Evolutionary conservation across 64 coral and sea anemone species (phyloP).

Genomic region (Orbicella faveolata): DNA sequence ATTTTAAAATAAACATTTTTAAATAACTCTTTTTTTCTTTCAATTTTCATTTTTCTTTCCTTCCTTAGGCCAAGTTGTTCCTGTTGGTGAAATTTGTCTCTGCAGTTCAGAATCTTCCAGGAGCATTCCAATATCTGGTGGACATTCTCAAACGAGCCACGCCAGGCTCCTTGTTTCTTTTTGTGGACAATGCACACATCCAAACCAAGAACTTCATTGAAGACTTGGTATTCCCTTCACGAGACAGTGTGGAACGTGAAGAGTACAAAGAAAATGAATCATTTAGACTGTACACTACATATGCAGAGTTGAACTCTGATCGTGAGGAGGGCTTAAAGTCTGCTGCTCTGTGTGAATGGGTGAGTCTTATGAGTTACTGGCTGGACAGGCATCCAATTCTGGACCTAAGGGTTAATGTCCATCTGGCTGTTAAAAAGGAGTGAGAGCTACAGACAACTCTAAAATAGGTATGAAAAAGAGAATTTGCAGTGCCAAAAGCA

Average conservation of each 20-base stretch:
- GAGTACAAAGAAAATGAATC: conserved; percentile 72
- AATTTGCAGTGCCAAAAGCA: neutral
- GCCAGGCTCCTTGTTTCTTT: conserved; percentile 85
- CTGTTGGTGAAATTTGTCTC: conserved; percentile 95
- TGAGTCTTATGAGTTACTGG: conserved; percentile 87
- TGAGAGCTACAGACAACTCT: conserved; percentile 1
- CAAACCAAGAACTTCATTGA: conserved; percentile 94
- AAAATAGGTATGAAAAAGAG: neutral
- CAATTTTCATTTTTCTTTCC: neutral
- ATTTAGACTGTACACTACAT: conserved; percentile 90
- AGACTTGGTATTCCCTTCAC: conserved; percentile 85
- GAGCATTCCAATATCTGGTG: conserved; percentile 68
- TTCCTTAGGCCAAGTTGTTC: conserved; percentile 77
- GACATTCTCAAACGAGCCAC: conserved; percentile 60
- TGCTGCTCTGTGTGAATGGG: conserved; percentile 77
- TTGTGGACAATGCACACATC: conserved; percentile 98
- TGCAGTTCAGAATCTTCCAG: conserved; percentile 91
- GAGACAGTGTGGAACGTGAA: conserved; percentile 58
- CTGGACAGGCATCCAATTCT: conserved; percentile 90
- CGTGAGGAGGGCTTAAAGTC: conserved; percentile 74
- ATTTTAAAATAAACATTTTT: neutral
- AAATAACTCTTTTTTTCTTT: neutral
- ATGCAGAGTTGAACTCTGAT: conserved; percentile 92
- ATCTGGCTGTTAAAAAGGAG: conserved; percentile 82
- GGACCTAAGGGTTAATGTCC: conserved; percentile 89